Conservation (phyloP, 2,888 invertebrate genomes). For the Protula sp. region DNA sequence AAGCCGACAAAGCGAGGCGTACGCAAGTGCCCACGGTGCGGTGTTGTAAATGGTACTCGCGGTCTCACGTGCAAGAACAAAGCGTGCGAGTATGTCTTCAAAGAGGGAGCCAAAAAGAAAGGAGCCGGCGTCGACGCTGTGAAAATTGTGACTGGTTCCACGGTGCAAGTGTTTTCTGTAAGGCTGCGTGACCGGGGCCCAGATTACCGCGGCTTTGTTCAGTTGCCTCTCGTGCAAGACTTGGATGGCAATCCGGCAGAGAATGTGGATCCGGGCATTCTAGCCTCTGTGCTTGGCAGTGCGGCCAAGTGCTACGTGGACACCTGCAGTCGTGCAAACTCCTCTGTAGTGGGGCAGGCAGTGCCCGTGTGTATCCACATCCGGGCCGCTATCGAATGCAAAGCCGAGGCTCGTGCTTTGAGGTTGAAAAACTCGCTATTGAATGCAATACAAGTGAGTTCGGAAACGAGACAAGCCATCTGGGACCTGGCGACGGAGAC, state of each 20-base stretch:
- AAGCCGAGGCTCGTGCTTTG: conserved; percentile 61
- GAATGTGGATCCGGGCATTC: conserved; percentile 32
- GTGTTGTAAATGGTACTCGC: conserved; percentile 69
- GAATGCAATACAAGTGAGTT: conserved; percentile 60
- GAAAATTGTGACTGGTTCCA: conserved; percentile 62
- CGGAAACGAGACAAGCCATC: conserved; percentile 62
- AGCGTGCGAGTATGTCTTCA: conserved; percentile 65
- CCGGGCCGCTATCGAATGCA: conserved; percentile 63
- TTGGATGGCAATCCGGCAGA: conserved; percentile 47
- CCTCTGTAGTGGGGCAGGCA: background rate
- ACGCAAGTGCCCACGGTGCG: conserved; percentile 70
- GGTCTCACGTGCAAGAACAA: conserved; percentile 71
- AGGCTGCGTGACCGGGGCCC: conserved; percentile 65
- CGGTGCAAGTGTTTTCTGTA: conserved; percentile 59
- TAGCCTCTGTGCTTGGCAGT: conserved; percentile 35
- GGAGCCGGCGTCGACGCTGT: conserved; percentile 62
- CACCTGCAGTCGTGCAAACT: conserved; percentile 33
- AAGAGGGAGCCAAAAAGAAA: conserved; percentile 57
- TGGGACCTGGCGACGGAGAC: conserved; percentile 61
- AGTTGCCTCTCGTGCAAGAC: conserved; percentile 54
- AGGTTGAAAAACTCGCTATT: conserved; percentile 62
- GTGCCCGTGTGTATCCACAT: conserved; percentile 61
- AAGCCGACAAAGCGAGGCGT: conserved; percentile 67
- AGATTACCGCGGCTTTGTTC: conserved; percentile 71
- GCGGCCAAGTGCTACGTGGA: conserved; percentile 53